Evolutionary conservation across 2,113 vertebrate species (phyloP), one percentile per base, ranked within the genome.

Genomic region (Eudyptes chrysolophus): DNA sequence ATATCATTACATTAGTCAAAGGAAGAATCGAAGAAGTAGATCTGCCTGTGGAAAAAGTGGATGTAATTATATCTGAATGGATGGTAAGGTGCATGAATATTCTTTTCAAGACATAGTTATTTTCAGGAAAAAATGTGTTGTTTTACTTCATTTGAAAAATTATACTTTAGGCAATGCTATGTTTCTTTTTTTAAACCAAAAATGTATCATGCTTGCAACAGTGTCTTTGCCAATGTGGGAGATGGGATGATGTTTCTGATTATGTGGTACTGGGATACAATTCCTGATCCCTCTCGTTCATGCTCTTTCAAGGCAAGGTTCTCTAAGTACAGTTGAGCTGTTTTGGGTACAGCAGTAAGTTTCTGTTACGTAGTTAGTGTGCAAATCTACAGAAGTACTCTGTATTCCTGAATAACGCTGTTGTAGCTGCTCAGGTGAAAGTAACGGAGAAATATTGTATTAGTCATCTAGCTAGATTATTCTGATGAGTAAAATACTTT

Each of bases 31-130:
- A 99, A 97, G 99, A 99, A 94, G 99, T 99, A 84, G 96, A 96
- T 84, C 98, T 99, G 61, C 99, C 99, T 40, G 94, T 99, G 96
- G 98, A 99, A 90, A 99, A 99, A 97, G 99, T 99, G 93, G 99
- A 99, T 94, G 85, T 99, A 90, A 99, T 99, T 97, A 98, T 99
- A 98, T 99, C 99, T 8, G 99, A 99, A 49, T 99, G 99, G 99
- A 99, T 99, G 99, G 99, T 99, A 97, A 99, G 99, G 16, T 40
- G 13, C n/a, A 93, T 42, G 34, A 46, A n/a, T 85, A 17, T 51
- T 84, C 19, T 77, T 77, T 68, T 38, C 8, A 48, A 68, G 24
- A 20, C 14, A 24, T 11, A 16, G 16, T 76, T 76, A 16, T 52
- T 90, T 75, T 69, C 13, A 29, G 29, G 21, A 29, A 54, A 19